Evolutionary conservation across 2,888 invertebrate species (phyloP).

Genomic region (Melipona bicolor): DNA sequence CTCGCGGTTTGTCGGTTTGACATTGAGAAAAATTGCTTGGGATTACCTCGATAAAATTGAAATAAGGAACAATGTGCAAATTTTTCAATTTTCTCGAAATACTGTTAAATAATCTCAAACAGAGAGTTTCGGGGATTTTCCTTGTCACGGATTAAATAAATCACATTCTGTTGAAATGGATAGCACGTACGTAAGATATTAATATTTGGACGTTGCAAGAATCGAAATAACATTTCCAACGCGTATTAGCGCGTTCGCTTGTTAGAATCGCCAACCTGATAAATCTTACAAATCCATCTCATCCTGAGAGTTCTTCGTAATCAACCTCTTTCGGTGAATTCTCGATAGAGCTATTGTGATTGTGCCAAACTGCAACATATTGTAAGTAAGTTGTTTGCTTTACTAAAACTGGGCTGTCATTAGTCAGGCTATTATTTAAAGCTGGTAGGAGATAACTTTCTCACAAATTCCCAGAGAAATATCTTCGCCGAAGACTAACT

Average conservation of each 20-base stretch:
- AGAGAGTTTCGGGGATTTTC: too few relatives aligned
- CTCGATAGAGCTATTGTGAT: slow-evolving; percentile 48
- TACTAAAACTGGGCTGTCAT: slow-evolving; percentile 25
- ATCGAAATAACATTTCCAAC: not conserved
- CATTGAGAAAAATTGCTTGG: not conserved
- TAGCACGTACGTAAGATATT: too few relatives aligned
- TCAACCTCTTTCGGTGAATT: slow-evolving; percentile 45
- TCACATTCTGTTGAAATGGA: too few relatives aligned
- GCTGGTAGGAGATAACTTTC: not conserved
- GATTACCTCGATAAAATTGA: not conserved
- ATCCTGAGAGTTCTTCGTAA: slow-evolving; percentile 29
- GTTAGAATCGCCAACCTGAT: not conserved
- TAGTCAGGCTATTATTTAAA: slow-evolving; percentile 36
- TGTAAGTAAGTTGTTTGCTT: slow-evolving; percentile 63
- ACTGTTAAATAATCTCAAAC: too few relatives aligned
- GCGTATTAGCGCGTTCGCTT: not conserved
- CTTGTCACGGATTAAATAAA: too few relatives aligned
- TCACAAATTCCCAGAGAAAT: not conserved
- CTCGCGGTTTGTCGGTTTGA: not conserved
- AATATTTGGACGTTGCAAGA: not conserved
- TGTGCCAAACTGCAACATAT: slow-evolving; percentile 54
- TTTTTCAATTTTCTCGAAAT: too few relatives aligned
- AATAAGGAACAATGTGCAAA: not conserved
- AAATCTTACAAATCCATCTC: slow-evolving; percentile 11
- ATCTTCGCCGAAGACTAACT: too few relatives aligned